A percentile compares a stretch with the other conserved stretches of the same genome.
phyloP scores from a whole-genome alignment of 2,888 invertebrate species.

The Hyles lineata region DNA sequence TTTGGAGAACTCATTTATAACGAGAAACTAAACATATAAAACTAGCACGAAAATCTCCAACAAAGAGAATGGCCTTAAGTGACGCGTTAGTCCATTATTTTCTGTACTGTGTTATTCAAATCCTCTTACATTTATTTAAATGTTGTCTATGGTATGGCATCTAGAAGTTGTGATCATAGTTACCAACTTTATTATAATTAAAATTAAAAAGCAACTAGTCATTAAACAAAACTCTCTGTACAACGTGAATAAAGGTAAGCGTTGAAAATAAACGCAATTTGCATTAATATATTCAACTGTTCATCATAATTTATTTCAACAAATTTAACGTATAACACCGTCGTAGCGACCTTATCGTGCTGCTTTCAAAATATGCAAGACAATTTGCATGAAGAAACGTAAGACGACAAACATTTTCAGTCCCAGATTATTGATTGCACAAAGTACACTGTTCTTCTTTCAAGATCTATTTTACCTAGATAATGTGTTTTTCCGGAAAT shows the following conservation, averaged over 20 bases:
- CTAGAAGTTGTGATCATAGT: too few species aligned
- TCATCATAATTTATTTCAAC: neutral
- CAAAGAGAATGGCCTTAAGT: too few species aligned
- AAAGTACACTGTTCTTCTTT: slow-evolving; percentile 1
- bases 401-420: slow-evolving; percentile 42
- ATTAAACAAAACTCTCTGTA: neutral
- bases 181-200: too few species aligned
- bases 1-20: too few species aligned
- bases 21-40: too few species aligned
- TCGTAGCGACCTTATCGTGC: neutral
- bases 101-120: too few species aligned
- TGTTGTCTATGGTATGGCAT: too few species aligned
- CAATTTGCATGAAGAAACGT: slow-evolving; percentile 53
- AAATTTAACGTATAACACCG: neutral
- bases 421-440: slow-evolving; percentile 10
- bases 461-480: neutral
- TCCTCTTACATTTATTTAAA: too few species aligned
- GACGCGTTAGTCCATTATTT: too few species aligned
- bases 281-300: neutral
- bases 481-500: slow-evolving; percentile 6
- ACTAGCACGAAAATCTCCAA: too few species aligned
- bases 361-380: slow-evolving; percentile 40
- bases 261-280: neutral
- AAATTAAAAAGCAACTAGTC: neutral
- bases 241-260: neutral